These are phyloP conservation scores for Cyclura pinguis DNA, from an alignment of 2,797 vertebrate genomes.

Conservation along the genomic window DNA sequence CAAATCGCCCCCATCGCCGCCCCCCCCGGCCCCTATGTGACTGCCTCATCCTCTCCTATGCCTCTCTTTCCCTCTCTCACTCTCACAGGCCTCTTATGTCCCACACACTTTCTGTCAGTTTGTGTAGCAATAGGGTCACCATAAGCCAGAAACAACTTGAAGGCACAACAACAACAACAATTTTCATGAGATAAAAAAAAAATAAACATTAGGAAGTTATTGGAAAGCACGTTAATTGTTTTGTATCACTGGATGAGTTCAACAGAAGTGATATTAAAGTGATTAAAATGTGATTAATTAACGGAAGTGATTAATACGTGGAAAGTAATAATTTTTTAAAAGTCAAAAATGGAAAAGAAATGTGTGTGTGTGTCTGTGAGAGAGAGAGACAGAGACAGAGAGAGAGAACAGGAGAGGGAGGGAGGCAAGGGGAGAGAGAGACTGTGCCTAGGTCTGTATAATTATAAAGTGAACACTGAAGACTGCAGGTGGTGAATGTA, in stretches of 20 bases:
- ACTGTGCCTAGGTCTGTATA: background rate
- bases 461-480: background rate
- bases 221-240: background rate
- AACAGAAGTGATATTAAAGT: background rate
- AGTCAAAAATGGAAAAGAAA: background rate
- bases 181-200: background rate
- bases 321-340: background rate
- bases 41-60: too few species aligned
- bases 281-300: too few species aligned
- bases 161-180: too few species aligned
- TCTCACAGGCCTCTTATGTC: too few species aligned
- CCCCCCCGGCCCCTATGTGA: too few species aligned
- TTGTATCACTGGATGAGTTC: background rate
- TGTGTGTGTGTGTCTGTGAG: background rate
- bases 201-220: background rate
- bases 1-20: too few species aligned
- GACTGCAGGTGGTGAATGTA: background rate
- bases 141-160: too few species aligned
- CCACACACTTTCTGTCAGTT: background rate
- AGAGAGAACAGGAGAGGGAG: background rate
- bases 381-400: too few species aligned
- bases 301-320: background rate
- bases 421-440: background rate
- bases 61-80: too few species aligned
- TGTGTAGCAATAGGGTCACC: background rate